Evolutionary conservation across 2,888 invertebrate genomes (phyloP), one percentile per base, ranked within the genome.

Genomic region (Agriopis marginaria): DNA sequence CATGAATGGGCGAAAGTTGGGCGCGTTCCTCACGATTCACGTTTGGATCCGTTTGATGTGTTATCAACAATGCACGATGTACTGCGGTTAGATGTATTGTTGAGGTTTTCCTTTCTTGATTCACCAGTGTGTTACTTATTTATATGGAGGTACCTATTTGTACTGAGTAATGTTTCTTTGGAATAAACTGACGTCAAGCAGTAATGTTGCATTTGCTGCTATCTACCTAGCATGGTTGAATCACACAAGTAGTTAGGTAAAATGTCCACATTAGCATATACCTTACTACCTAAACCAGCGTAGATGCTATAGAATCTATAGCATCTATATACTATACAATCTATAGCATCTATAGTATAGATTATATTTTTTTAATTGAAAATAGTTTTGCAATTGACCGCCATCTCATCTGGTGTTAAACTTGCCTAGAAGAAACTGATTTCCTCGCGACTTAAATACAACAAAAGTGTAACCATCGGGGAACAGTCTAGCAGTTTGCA

Each of bases 1-100:
- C 75, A 84, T 84, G 82, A 84, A 86, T 83, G 82, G 82, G 89
- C 83, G 89, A 92, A 91, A 91, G 90, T 89, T 87, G 85, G 88
- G 87, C 80, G 86, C 80, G 86, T 75, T 82, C 70, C 78, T 85
- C 89, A 89, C 89, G 88, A 86, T 75, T 73, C 83, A 78, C 81
- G 79, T 78, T 51, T 50, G 42, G 9, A 53, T 53, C 53, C 44
- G 53, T 53, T 77, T 77, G 79, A 80, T 81, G 76, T 74, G 81
- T 78, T 83, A 82, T 83, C 82, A 76, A 53, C 78, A 75, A 78
- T 77, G 77, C 79, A 79, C 78, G 79, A 77, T 70, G 76, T 77
- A 74, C 64, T 81, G 81, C 64, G 83, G 82, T 82, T 79, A 69
- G 79, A 80, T 79, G 70, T 77, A 75, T 79, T 79, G 81, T 75